These are phyloP conservation scores for Polydrusus tereticollis DNA, from an alignment of 2,888 invertebrate genomes.

Conservation along the genomic window DNA sequence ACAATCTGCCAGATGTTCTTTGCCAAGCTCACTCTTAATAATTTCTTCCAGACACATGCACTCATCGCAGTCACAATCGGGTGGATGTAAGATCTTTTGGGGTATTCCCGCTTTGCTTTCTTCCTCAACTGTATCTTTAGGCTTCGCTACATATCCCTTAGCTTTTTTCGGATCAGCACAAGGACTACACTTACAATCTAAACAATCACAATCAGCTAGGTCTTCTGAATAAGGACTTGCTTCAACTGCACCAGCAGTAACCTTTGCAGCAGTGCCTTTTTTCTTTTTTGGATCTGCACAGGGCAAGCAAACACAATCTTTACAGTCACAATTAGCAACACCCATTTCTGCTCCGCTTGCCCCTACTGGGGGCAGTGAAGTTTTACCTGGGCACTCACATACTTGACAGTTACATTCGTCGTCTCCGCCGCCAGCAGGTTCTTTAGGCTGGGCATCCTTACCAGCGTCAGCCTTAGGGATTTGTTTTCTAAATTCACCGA, in stretches of 20 bases:
- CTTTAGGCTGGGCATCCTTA: too few relatives aligned
- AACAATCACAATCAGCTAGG: slow-evolving; percentile 39
- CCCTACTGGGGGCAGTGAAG: neutral
- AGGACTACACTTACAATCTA: slow-evolving; percentile 43
- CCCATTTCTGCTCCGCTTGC: neutral
- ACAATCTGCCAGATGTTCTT: slow-evolving; percentile 19
- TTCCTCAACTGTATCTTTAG: neutral
- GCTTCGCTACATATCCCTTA: neutral
- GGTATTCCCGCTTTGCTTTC: slow-evolving; percentile 32
- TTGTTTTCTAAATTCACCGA: neutral
- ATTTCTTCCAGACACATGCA: slow-evolving; percentile 48
- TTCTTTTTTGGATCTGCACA: slow-evolving; percentile 29
- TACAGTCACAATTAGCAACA: slow-evolving; percentile 34
- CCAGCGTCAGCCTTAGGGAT: neutral
- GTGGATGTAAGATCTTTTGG: slow-evolving; percentile 41
- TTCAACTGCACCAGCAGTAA: neutral
- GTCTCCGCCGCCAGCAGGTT: neutral
- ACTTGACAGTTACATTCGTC: slow-evolving; percentile 30
- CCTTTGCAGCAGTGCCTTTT: neutral
- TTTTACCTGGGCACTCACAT: slow-evolving; percentile 33
- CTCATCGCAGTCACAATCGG: slow-evolving; percentile 45
- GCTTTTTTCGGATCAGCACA: slow-evolving; percentile 46
- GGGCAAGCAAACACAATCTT: slow-evolving; percentile 24
- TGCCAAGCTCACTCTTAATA: slow-evolving; percentile 22
- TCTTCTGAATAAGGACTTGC: neutral